phyloP scores from a whole-genome alignment of 1,140 invertebrate species.

The Pectinophora gossypiella region DNA sequence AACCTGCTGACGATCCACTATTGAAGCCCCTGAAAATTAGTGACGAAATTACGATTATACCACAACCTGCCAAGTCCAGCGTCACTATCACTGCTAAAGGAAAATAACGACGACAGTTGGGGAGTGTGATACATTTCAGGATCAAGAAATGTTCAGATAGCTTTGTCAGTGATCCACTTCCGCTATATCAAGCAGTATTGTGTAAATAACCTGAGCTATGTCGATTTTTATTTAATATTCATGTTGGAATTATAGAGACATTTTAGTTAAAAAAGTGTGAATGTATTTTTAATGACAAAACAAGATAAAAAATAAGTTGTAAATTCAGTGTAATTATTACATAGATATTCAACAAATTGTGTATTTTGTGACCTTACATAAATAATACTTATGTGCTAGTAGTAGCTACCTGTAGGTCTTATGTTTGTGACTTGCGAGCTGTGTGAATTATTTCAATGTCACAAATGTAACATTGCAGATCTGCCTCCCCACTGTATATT shows the following conservation, averaged over 20 bases:
- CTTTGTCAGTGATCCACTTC: slow-evolving; percentile 48
- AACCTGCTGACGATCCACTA: slow-evolving; percentile 80
- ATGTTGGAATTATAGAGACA: slow-evolving; percentile 47
- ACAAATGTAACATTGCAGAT: slow-evolving; percentile 54
- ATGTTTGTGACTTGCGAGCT: slow-evolving; percentile 41
- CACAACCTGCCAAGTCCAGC: slow-evolving; percentile 81
- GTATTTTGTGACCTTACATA: slow-evolving; percentile 34
- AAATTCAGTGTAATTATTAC: slow-evolving; percentile 52
- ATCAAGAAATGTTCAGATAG: neutral
- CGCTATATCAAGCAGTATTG: slow-evolving; percentile 59
- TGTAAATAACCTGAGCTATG: slow-evolving; percentile 59
- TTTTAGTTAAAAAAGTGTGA: slow-evolving; percentile 46
- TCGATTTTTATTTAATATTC: slow-evolving; percentile 43
- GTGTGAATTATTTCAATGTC: slow-evolving; percentile 46
- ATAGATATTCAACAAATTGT: slow-evolving; percentile 33
- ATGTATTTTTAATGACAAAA: slow-evolving; percentile 49
- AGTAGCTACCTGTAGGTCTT: slow-evolving; percentile 22
- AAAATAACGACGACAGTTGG: slow-evolving; percentile 53
- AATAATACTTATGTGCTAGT: neutral
- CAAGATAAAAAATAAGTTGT: slow-evolving; percentile 36
- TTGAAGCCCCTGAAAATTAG: slow-evolving; percentile 92
- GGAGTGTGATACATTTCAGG: slow-evolving; percentile 27
- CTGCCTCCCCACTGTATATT: slow-evolving; percentile 44
- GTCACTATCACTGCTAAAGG: slow-evolving; percentile 63
- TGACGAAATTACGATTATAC: slow-evolving; percentile 95